These are phyloP conservation scores for Intellagama lesueurii DNA, from an alignment of 2,797 vertebrate genomes.

Conservation along the genomic window DNA sequence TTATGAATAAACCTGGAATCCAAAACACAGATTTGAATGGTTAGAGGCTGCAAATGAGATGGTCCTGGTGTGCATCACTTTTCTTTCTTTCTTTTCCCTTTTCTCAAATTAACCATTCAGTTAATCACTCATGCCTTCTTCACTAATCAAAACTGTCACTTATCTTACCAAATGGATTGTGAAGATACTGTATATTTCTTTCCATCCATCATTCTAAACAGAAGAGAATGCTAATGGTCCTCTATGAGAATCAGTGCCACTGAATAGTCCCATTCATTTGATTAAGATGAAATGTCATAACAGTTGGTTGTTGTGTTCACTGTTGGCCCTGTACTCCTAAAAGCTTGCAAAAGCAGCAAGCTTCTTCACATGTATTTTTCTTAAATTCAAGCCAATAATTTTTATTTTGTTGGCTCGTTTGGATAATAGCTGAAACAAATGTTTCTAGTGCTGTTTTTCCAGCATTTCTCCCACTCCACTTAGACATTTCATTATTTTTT, in stretches of 20 bases:
- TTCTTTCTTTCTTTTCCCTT: neutral
- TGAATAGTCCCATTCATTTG: neutral
- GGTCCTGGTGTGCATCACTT: neutral
- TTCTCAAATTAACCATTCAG: neutral
- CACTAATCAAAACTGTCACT: neutral
- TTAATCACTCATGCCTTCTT: neutral
- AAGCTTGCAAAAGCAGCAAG: neutral
- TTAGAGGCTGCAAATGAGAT: neutral
- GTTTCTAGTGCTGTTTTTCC: neutral
- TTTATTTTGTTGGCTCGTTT: constrained; percentile 23
- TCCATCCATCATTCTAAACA: neutral
- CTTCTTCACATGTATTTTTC: constrained; percentile 12
- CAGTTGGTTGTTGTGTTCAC: neutral
- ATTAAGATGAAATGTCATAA: constrained; percentile 37
- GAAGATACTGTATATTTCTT: neutral
- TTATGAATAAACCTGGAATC: neutral
- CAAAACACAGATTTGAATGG: neutral
- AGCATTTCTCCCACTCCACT: neutral
- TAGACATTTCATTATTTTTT: neutral
- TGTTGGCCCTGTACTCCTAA: neutral
- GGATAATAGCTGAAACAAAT: constrained; percentile 31
- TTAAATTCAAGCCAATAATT: constrained; percentile 19
- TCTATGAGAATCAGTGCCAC: neutral
- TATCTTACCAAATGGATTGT: neutral
- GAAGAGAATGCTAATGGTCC: neutral